phyloP scores from a whole-genome alignment of 2,888 invertebrate genomes.

The Cataglyphis altisquamis region DNA sequence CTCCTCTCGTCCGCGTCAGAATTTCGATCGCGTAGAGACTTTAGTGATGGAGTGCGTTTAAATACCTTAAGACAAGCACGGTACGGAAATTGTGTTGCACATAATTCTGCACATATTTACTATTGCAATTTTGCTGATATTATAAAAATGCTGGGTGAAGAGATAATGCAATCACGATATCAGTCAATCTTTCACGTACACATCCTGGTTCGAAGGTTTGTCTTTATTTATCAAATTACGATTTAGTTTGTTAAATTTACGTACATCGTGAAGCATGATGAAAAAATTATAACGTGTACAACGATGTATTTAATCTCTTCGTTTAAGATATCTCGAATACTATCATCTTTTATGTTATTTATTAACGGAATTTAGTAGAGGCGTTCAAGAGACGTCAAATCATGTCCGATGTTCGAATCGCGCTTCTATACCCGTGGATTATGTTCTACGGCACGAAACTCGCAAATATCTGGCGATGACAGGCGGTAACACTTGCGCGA shows the following conservation, averaged over 20 bases:
- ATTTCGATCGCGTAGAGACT: constrained; percentile 46
- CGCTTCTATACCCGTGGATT: constrained; percentile 26
- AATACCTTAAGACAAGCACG: constrained; percentile 34
- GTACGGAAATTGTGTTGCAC: not conserved
- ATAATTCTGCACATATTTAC: not conserved
- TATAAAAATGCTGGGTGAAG: not conserved
- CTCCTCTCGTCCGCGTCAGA: constrained; percentile 50
- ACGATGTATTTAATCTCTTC: not conserved
- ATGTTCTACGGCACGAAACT: constrained; percentile 46
- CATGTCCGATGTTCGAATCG: constrained; percentile 20
- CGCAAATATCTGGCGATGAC: constrained; percentile 74
- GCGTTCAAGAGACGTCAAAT: constrained; percentile 28
- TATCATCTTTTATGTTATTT: constrained; percentile 3
- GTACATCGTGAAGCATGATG: not conserved
- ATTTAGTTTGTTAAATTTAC: not conserved
- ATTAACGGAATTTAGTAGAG: not conserved
- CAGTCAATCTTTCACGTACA: not conserved
- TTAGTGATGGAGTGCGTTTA: constrained; percentile 39
- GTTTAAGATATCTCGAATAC: not conserved
- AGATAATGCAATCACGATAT: not conserved
- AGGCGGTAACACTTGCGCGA: constrained; percentile 76
- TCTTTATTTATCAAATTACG: not conserved
- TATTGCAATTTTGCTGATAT: not conserved
- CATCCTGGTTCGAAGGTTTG: not conserved
- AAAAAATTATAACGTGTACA: not conserved